Percentiles rank a stretch among this genome's conserved stretches.
Conservation (phyloP, 2,797 vertebrate genomes). For the Bufotes viridis region DNA sequence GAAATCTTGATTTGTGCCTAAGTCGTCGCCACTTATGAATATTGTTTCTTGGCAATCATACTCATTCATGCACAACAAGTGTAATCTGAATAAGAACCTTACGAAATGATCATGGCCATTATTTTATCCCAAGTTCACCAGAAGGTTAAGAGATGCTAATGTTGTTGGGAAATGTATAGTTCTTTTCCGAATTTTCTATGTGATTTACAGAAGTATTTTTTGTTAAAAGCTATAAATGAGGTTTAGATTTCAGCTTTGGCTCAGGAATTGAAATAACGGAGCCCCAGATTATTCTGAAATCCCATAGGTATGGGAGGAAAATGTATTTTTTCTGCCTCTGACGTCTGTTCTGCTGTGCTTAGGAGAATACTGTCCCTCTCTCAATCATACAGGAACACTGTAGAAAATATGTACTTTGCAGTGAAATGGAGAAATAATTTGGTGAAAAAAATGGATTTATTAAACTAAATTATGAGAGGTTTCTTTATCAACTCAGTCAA, state of each 20-base stretch:
- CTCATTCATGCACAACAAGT: conserved; percentile 40
- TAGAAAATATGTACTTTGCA: not conserved
- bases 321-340: not conserved
- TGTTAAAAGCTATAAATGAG: not conserved
- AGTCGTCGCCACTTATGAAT: not conserved
- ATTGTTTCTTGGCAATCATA: conserved; percentile 37
- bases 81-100: conserved; percentile 38
- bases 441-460: not conserved
- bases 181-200: not conserved
- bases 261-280: conserved; percentile 5
- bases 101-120: conserved; percentile 31
- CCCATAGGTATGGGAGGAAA: not conserved
- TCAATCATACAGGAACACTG: not conserved
- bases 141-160: conserved; percentile 12
- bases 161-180: not conserved
- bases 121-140: conserved; percentile 12
- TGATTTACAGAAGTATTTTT: conserved; percentile 21
- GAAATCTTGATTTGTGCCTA: conserved; percentile 43
- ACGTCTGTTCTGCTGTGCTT: not conserved
- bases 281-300: not conserved
- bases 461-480: not conserved
- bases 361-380: not conserved
- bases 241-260: not conserved
- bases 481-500: not conserved
- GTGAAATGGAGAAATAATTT: not conserved